phyloP scores from a whole-genome alignment of 2,888 invertebrate genomes.

The Tipula helvola region DNA sequence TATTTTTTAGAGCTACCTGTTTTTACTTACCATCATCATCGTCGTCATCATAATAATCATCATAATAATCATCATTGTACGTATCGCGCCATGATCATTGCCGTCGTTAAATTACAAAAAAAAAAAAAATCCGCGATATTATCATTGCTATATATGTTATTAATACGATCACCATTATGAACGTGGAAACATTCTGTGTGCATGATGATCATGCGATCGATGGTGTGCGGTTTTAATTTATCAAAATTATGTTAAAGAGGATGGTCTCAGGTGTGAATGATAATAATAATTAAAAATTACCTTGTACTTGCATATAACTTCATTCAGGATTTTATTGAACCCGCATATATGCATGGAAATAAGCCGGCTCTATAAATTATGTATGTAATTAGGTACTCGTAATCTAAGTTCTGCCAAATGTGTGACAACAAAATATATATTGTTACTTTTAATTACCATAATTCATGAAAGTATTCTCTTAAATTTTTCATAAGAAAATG shows the following conservation, averaged over 20 bases:
- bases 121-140: not conserved
- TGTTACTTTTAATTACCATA: not conserved
- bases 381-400: no score
- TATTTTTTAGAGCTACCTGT: conserved; percentile 4
- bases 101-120: not conserved
- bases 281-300: not conserved
- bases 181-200: not conserved
- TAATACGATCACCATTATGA: not conserved
- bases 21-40: conserved; percentile 1
- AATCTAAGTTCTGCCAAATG: no score
- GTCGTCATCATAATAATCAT: not conserved
- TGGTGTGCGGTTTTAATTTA: not conserved
- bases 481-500: not conserved
- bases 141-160: not conserved
- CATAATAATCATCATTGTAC: not conserved
- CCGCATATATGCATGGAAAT: no score
- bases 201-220: not conserved
- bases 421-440: not conserved
- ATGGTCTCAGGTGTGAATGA: not conserved
- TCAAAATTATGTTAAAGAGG: not conserved
- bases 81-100: not conserved
- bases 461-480: not conserved
- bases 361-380: no score
- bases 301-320: not conserved
- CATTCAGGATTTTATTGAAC: not conserved